Percentiles rank a stretch among this genome's conserved stretches.
These are phyloP conservation scores for Siniperca chuatsi DNA, from an alignment of 2,113 vertebrate species.

Conservation along the genomic window DNA sequence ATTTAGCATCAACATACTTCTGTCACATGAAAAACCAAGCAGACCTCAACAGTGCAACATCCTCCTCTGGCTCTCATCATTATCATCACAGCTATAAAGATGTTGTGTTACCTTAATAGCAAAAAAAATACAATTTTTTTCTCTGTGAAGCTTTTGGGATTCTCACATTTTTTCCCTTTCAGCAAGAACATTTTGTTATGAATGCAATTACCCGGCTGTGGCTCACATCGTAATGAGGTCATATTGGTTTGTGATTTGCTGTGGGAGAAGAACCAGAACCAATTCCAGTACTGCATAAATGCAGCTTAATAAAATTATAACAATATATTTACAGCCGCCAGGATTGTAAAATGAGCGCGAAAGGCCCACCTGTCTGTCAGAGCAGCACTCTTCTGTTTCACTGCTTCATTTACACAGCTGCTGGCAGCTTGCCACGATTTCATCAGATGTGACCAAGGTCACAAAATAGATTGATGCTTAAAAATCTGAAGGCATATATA, in stretches of 20 bases:
- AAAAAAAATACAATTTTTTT: neutral
- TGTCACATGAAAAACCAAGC: slow-evolving; percentile 2
- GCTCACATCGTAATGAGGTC: slow-evolving; percentile 69
- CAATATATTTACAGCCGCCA: slow-evolving; percentile 44
- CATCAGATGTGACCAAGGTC: slow-evolving; percentile 51
- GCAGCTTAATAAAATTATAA: slow-evolving; percentile 35
- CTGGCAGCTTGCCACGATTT: slow-evolving; percentile 5
- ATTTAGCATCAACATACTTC: slow-evolving; percentile 25
- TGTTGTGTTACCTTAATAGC: neutral
- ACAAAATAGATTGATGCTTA: neutral
- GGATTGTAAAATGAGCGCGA: slow-evolving; percentile 1
- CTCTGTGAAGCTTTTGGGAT: slow-evolving; percentile 7
- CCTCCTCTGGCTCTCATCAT: neutral
- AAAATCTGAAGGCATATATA: slow-evolving; percentile 5
- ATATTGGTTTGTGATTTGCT: slow-evolving; percentile 61
- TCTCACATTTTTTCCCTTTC: slow-evolving; percentile 50
- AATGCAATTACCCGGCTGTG: slow-evolving; percentile 63
- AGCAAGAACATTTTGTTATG: slow-evolving; percentile 54
- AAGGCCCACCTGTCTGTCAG: neutral
- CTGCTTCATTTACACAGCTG: slow-evolving; percentile 12
- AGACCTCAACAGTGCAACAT: slow-evolving; percentile 4
- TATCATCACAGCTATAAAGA: slow-evolving; percentile 2
- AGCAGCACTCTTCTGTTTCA: neutral
- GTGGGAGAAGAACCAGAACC: slow-evolving; percentile 50
- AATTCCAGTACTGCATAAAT: slow-evolving; percentile 51